These are phyloP conservation scores for Oligia latruncula DNA, from an alignment of 2,888 invertebrate genomes.

Conservation along the genomic window DNA sequence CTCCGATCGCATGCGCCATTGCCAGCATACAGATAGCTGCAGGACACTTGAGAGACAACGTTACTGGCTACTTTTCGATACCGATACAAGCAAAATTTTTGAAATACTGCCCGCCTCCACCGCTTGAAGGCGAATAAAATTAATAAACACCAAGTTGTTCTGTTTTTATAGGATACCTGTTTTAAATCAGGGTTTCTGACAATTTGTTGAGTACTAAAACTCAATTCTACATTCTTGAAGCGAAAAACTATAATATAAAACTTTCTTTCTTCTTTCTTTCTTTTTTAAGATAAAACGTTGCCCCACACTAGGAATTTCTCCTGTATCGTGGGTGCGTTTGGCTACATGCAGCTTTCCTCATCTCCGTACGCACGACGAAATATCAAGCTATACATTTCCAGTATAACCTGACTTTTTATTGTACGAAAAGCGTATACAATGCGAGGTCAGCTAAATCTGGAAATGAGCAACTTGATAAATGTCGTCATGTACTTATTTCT, in stretches of 20 bases:
- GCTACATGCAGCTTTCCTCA: neutral
- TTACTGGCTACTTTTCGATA: constrained; percentile 77
- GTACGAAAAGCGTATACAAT: too few relatives aligned
- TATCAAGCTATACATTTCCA: neutral
- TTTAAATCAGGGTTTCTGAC: neutral
- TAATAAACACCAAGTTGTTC: neutral
- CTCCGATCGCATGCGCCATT: constrained; percentile 70
- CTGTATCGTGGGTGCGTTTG: too few relatives aligned
- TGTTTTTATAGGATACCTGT: neutral
- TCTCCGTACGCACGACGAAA: neutral
- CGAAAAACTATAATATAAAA: neutral
- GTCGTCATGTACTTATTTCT: neutral
- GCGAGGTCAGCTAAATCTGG: too few relatives aligned
- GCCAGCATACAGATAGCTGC: constrained; percentile 77
- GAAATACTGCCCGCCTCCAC: constrained; percentile 66
- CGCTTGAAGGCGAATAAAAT: constrained; percentile 11
- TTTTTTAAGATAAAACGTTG: too few relatives aligned
- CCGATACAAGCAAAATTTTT: constrained; percentile 77
- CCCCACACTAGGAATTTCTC: too few relatives aligned
- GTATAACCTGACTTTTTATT: neutral
- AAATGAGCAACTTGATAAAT: too few relatives aligned
- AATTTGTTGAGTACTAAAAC: neutral
- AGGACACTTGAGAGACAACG: constrained; percentile 77
- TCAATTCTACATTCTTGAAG: neutral
- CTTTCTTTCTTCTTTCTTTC: too few relatives aligned